A percentile compares a stretch with the other conserved stretches of the same genome.
phyloP scores from a whole-genome alignment of 2,113 vertebrate species.

The Rhineura floridana region DNA sequence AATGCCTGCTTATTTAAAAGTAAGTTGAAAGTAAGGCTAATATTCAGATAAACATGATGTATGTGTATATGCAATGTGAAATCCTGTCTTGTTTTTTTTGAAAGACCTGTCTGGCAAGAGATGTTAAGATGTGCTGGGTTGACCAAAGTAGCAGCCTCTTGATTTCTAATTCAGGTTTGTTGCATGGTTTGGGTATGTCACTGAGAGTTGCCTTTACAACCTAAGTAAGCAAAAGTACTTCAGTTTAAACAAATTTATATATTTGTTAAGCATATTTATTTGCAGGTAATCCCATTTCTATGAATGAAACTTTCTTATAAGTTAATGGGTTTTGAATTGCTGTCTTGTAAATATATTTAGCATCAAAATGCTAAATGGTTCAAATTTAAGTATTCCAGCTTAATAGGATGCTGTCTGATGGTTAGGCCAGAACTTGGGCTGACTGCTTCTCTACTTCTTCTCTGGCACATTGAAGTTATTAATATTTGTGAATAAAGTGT shows the following conservation, averaged over 20 bases:
- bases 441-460: slow-evolving; percentile 38
- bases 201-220: slow-evolving; percentile 19
- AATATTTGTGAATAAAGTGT: slow-evolving; percentile 54
- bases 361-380: not conserved
- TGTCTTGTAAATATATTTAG: not conserved
- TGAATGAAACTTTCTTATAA: not conserved
- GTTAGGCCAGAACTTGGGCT: slow-evolving; percentile 43
- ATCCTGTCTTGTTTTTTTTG: slow-evolving; percentile 36
- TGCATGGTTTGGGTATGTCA: slow-evolving; percentile 55
- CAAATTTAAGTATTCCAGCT: slow-evolving; percentile 17
- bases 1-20: not conserved
- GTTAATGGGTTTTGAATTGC: not conserved
- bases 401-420: not conserved
- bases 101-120: slow-evolving; percentile 45
- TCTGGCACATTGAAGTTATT: slow-evolving; percentile 28
- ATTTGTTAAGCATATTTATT: not conserved
- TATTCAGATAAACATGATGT: not conserved
- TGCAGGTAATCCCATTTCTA: not conserved
- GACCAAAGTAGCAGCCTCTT: slow-evolving; percentile 56
- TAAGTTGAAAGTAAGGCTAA: not conserved
- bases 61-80: slow-evolving; percentile 38
- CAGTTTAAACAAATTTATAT: not conserved
- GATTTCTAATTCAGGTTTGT: slow-evolving; percentile 49
- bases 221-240: slow-evolving; percentile 3
- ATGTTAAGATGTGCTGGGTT: slow-evolving; percentile 52